Percentiles rank a stretch among this genome's conserved stretches.
phyloP scores from a whole-genome alignment of 2,113 vertebrate genomes.

The Lophotis ruficrista region DNA sequence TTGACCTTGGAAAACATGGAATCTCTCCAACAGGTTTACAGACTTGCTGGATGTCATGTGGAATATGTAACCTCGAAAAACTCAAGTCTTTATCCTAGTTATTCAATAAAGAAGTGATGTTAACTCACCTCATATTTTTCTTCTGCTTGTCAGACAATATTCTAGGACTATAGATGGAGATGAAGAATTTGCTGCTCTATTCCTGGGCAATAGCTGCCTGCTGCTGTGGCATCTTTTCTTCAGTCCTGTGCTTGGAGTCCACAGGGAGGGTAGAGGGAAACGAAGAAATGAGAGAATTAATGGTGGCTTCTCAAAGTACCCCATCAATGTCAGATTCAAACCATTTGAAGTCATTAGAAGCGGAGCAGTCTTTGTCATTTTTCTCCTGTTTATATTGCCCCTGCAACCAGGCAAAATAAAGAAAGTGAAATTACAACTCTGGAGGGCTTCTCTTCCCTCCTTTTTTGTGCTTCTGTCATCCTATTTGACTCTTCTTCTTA shows the following conservation, averaged over 20 bases:
- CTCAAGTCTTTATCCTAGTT: background rate
- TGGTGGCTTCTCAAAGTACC: background rate
- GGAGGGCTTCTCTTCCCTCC: background rate
- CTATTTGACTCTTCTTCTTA: background rate
- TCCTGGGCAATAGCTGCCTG: background rate
- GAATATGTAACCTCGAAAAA: background rate
- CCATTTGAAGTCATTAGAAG: background rate
- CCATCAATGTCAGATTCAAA: conserved; percentile 16
- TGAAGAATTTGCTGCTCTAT: background rate
- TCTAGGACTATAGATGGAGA: background rate
- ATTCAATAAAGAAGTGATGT: background rate
- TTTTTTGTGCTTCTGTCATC: conserved; percentile 8
- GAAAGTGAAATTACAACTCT: conserved; percentile 23
- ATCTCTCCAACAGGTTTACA: background rate
- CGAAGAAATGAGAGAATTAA: background rate
- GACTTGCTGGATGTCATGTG: background rate
- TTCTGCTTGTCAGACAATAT: background rate
- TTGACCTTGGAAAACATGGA: background rate
- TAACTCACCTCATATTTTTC: background rate
- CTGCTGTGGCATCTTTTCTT: background rate
- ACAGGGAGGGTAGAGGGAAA: background rate
- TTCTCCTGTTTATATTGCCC: conserved; percentile 17
- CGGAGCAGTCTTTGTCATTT: background rate
- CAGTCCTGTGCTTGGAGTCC: background rate
- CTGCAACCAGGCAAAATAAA: conserved; percentile 10